A percentile compares a stretch with the other conserved stretches of the same genome.
These are phyloP conservation scores for Athene noctua DNA, from an alignment of 2,113 vertebrate species.

Conservation along the genomic window DNA sequence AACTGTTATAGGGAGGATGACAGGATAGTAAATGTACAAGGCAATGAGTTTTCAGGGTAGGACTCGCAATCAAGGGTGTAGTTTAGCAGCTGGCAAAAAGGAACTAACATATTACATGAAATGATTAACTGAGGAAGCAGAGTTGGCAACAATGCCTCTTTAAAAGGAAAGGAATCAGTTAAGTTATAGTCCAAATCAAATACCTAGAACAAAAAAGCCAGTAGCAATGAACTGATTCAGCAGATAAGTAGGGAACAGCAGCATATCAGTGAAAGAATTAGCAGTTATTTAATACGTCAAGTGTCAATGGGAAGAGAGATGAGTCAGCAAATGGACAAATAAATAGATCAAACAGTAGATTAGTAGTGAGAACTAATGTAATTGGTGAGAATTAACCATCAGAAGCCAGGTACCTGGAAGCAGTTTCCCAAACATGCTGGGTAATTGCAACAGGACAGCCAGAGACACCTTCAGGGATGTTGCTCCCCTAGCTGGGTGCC, in stretches of 20 bases:
- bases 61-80: background rate
- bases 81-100: background rate
- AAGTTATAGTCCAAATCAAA: background rate
- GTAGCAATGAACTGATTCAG: background rate
- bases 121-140: background rate
- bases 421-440: background rate
- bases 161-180: background rate
- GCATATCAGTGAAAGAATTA: background rate
- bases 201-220: background rate
- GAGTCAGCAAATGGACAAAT: slow-evolving; percentile 19
- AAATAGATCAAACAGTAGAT: slow-evolving; percentile 14
- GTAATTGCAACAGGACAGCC: background rate
- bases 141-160: background rate
- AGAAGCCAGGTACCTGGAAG: background rate
- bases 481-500: background rate
- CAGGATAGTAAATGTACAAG: background rate
- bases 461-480: background rate
- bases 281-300: background rate
- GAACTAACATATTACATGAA: background rate
- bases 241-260: background rate
- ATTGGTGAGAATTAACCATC: background rate
- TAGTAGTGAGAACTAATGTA: background rate
- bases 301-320: background rate
- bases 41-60: background rate
- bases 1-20: background rate